Percentiles rank a stretch among this genome's conserved stretches.
phyloP scores from a whole-genome alignment of 2,113 vertebrate species.

The Potamarius usumacintae region DNA sequence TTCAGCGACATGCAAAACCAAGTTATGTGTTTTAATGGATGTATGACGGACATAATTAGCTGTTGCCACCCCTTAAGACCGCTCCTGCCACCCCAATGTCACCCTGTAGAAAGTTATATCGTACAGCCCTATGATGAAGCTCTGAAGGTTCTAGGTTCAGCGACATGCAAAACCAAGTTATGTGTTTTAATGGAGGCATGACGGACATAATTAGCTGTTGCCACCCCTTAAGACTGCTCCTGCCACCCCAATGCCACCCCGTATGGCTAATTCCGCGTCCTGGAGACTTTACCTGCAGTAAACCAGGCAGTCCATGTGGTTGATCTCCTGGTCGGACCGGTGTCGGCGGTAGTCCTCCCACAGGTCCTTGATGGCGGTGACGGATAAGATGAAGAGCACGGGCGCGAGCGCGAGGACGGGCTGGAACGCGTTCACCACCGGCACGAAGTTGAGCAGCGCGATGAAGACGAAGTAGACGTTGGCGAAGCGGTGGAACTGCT shows the following conservation, averaged over 20 bases:
- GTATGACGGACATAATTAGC: no score
- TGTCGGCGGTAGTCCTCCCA: conserved; percentile 97
- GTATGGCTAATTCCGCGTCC: neutral
- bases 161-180: no score
- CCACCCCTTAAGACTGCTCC: neutral
- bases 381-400: conserved; percentile 91
- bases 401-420: conserved; percentile 91
- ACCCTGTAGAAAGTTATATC: neutral
- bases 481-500: conserved; percentile 94
- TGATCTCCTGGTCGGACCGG: conserved; percentile 90
- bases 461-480: conserved; percentile 98
- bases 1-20: neutral
- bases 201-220: neutral
- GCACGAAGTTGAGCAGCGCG: conserved; percentile 91
- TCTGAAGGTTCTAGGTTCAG: neutral
- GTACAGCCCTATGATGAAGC: neutral
- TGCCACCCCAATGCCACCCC: neutral
- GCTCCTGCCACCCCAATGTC: neutral
- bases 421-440: conserved; percentile 91
- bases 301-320: conserved; percentile 94
- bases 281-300: conserved; percentile 81
- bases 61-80: neutral
- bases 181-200: neutral
- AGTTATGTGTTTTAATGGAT: no score
- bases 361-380: conserved; percentile 93